Evolutionary conservation across 2,888 invertebrate species (phyloP).

Genomic region (Petrolisthes cinctipes): DNA sequence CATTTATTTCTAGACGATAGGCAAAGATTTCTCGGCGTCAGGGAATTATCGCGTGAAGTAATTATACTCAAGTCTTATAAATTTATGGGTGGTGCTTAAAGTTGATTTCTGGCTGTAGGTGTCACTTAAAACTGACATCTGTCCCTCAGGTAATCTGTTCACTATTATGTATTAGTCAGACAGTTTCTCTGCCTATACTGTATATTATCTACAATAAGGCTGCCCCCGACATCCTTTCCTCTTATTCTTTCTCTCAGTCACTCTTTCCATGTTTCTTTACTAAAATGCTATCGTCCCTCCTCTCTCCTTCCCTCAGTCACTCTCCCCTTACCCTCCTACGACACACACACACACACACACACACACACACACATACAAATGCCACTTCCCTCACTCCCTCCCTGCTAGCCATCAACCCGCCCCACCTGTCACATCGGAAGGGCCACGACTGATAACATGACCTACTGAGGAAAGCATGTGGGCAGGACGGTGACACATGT

Average conservation of each 20-base stretch:
- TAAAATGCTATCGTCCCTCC: neutral
- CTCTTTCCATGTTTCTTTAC: too few species aligned
- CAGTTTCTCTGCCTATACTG: too few species aligned
- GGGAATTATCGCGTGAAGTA: too few species aligned
- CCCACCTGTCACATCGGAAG: conserved; percentile 3
- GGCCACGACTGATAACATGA: conserved; percentile 6
- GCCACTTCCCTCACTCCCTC: neutral
- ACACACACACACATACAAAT: neutral
- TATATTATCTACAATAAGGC: too few species aligned
- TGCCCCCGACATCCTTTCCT: neutral
- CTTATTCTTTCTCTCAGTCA: neutral
- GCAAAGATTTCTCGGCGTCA: too few species aligned
- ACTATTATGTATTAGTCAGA: too few species aligned
- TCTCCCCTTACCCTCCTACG: neutral
- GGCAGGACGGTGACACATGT: conserved; percentile 12
- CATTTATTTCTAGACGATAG: too few species aligned
- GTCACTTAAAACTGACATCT: too few species aligned
- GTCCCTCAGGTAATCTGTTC: too few species aligned
- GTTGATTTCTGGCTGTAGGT: too few species aligned
- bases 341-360: neutral
- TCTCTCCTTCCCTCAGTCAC: neutral
- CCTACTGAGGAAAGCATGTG: conserved; percentile 2
- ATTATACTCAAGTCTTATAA: too few species aligned
- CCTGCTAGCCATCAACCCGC: neutral
- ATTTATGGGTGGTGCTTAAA: too few species aligned